Conservation (phyloP, 2,113 vertebrate genomes). For the Odobenus rosmarus region DNA sequence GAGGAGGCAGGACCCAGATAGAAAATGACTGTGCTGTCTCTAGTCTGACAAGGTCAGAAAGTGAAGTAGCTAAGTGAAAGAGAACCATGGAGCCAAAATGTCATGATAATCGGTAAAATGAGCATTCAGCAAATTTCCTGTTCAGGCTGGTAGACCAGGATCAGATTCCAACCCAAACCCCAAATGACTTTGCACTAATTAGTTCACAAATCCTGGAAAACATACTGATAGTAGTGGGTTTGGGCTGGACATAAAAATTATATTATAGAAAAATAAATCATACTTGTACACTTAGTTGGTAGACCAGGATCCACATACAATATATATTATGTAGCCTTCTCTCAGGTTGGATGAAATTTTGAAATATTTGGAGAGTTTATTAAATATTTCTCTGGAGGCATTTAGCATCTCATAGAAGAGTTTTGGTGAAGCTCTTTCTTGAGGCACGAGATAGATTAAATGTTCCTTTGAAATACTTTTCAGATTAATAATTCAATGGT, state of each 20-base stretch:
- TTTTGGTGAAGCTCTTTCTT: slow-evolving; percentile 8
- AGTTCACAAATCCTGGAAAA: background rate
- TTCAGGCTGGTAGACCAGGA: background rate
- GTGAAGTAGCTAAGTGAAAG: background rate
- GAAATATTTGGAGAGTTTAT: slow-evolving; percentile 34
- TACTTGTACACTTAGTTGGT: background rate
- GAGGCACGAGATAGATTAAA: slow-evolving; percentile 50
- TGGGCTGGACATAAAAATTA: background rate
- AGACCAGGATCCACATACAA: background rate
- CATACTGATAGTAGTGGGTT: background rate
- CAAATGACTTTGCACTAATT: background rate
- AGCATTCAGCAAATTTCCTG: background rate
- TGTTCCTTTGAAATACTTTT: slow-evolving; percentile 55
- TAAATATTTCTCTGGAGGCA: background rate
- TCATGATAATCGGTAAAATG: background rate
- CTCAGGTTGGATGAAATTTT: background rate
- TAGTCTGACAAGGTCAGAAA: background rate
- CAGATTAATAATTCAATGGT: slow-evolving; percentile 57
- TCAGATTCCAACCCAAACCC: background rate
- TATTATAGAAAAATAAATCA: background rate
- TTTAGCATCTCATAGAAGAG: slow-evolving; percentile 39
- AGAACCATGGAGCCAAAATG: background rate
- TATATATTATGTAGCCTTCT: background rate
- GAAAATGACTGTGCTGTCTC: background rate
- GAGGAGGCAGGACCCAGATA: background rate